Conservation (phyloP, 2,888 invertebrate species). For the Drosophila robusta region DNA sequence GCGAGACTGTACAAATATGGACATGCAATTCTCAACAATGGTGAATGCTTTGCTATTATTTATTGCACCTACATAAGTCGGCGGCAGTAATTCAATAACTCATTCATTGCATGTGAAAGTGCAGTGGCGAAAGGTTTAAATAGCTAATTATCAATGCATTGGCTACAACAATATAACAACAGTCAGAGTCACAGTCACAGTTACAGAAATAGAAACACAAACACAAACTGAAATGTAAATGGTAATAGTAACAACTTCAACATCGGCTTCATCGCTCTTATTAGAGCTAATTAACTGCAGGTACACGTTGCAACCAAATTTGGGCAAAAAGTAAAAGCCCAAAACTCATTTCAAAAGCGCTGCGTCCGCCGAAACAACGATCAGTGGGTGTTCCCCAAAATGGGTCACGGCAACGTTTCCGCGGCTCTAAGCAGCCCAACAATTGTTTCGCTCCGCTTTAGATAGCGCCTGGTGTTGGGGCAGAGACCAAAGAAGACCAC, state of each 20-base stretch:
- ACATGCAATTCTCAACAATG: slow-evolving; percentile 64
- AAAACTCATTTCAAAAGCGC: slow-evolving; percentile 50
- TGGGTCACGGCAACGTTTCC: slow-evolving; percentile 67
- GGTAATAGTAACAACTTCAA: slow-evolving; percentile 30
- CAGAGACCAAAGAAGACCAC: slow-evolving; percentile 31
- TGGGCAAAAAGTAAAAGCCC: slow-evolving; percentile 55
- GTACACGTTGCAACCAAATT: slow-evolving; percentile 48
- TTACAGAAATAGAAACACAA: slow-evolving; percentile 10
- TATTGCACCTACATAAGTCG: slow-evolving; percentile 62
- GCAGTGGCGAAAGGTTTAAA: slow-evolving; percentile 70
- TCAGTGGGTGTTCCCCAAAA: slow-evolving; percentile 74
- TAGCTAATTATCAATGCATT: slow-evolving; percentile 64
- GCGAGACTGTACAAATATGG: slow-evolving; percentile 57
- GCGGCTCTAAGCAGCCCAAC: slow-evolving; percentile 29
- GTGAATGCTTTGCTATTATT: slow-evolving; percentile 71
- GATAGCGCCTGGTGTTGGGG: slow-evolving; percentile 18
- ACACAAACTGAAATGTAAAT: slow-evolving; percentile 4
- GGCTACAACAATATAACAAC: slow-evolving; percentile 11
- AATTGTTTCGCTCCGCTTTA: slow-evolving; percentile 39
- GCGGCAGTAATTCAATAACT: slow-evolving; percentile 65
- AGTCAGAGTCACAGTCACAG: slow-evolving; percentile 12
- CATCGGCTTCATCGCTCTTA: slow-evolving; percentile 36
- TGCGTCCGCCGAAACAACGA: slow-evolving; percentile 52
- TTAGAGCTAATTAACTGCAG: slow-evolving; percentile 59
- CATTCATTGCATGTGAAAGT: slow-evolving; percentile 71